A percentile compares a stretch with the other conserved stretches of the same genome.
Evolutionary conservation across 30 jellyfish, hydroid and myxozoan species (phyloP).

Genomic region (Catostylus mosaicus): DNA sequence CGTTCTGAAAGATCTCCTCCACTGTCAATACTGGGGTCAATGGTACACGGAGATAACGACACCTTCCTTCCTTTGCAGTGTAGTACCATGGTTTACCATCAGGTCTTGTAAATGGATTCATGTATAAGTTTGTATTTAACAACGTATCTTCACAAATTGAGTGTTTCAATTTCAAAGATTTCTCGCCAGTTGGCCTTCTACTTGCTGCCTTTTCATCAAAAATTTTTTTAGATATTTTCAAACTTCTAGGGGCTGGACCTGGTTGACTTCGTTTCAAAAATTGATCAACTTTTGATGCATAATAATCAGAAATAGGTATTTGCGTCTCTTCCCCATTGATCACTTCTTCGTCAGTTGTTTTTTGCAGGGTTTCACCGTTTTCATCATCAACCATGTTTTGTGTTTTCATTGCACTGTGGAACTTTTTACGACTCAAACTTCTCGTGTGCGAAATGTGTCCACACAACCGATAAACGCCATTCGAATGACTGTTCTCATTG

Average conservation of each 20-base stretch:
- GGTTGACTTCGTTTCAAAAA: constrained; percentile 56
- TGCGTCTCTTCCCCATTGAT: background rate
- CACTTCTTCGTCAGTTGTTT: background rate
- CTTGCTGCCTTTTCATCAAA: background rate
- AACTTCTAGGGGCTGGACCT: constrained; percentile 46
- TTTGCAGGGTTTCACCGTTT: too few relatives aligned
- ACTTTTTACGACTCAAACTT: background rate
- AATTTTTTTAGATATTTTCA: constrained; percentile 34
- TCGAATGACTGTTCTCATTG: background rate
- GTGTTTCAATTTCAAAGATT: background rate
- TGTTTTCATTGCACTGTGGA: background rate
- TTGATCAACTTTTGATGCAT: constrained; percentile 30
- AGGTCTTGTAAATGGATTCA: constrained; percentile 38
- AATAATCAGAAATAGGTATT: background rate
- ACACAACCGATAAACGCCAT: constrained; percentile 28
- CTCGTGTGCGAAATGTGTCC: constrained; percentile 3
- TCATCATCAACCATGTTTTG: too few relatives aligned
- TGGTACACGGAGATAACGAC: constrained; percentile 78
- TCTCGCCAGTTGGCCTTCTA: constrained; percentile 3
- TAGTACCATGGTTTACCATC: constrained; percentile 57
- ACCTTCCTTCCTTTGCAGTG: constrained; percentile 55
- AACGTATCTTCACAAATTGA: background rate
- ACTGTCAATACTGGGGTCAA: constrained; percentile 71
- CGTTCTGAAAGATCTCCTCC: constrained; percentile 59
- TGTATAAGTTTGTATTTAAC: constrained; percentile 2